Evolutionary conservation across 2,888 invertebrate genomes (phyloP).

Genomic region (Ellobium chinense): DNA sequence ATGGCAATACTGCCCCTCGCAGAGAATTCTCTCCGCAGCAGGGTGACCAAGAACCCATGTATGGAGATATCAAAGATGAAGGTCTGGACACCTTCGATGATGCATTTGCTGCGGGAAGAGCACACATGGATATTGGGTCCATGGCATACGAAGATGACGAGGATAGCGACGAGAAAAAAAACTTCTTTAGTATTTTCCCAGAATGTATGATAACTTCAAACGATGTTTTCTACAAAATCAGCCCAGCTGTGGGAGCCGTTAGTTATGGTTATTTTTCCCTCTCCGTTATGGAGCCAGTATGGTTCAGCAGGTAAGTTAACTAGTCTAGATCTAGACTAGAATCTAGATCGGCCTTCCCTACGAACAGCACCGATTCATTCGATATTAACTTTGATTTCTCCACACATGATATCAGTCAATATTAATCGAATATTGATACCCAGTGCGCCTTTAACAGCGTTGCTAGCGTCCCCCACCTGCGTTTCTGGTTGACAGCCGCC

Average conservation of each 20-base stretch:
- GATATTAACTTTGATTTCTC: too few species aligned
- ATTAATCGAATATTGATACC: too few species aligned
- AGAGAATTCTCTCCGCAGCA: slow-evolving; percentile 2
- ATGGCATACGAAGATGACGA: slow-evolving; percentile 26
- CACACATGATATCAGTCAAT: too few species aligned
- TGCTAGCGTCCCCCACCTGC: too few species aligned
- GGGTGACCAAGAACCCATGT: background rate
- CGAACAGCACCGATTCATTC: too few species aligned
- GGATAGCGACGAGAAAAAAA: background rate
- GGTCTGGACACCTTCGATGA: slow-evolving; percentile 6
- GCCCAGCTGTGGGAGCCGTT: slow-evolving; percentile 64
- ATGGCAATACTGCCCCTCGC: slow-evolving; percentile 23
- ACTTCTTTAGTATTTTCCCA: slow-evolving; percentile 21
- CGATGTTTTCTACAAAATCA: slow-evolving; percentile 50
- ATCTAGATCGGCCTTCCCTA: too few species aligned
- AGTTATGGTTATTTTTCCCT: slow-evolving; percentile 68
- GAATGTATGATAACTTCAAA: slow-evolving; percentile 22
- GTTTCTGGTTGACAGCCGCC: too few species aligned
- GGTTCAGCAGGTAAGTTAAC: slow-evolving; percentile 62
- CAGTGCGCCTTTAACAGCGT: too few species aligned
- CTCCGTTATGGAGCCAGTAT: slow-evolving; percentile 65
- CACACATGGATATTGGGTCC: background rate
- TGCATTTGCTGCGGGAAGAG: slow-evolving; percentile 1
- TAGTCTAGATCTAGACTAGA: too few species aligned
- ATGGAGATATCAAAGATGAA: background rate